A percentile compares a stretch with the other conserved stretches of the same genome.
These are phyloP conservation scores for Octonoba sinensis DNA, from an alignment of 2,888 invertebrate genomes.

Conservation along the genomic window DNA sequence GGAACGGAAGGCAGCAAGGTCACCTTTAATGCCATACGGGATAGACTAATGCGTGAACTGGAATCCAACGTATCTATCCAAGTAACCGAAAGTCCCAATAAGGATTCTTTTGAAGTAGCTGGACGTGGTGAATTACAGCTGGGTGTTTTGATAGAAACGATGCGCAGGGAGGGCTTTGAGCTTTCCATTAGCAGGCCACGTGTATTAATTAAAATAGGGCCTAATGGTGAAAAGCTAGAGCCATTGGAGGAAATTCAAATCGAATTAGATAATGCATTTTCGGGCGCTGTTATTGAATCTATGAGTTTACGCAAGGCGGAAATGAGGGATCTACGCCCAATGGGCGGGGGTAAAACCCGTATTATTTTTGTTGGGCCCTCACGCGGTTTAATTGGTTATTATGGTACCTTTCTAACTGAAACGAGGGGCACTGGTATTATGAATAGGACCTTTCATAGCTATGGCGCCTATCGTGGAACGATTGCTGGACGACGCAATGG, in stretches of 20 bases:
- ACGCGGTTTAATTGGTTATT: constrained; percentile 4
- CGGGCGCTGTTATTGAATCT: no score
- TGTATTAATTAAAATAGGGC: neutral
- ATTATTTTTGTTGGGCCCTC: neutral
- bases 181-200: neutral
- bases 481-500: neutral
- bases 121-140: constrained; percentile 8
- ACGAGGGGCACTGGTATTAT: neutral
- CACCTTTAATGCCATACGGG: neutral
- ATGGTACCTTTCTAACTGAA: neutral
- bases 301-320: no score
- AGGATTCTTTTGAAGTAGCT: neutral
- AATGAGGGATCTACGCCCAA: neutral
- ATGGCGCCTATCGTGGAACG: neutral
- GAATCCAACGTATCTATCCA: neutral
- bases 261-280: no score
- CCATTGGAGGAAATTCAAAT: neutral
- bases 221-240: neutral
- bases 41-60: neutral
- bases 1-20: neutral
- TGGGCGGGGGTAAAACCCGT: neutral
- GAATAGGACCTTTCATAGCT: neutral
- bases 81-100: neutral
- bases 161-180: constrained; percentile 7
- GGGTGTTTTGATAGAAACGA: constrained; percentile 1